A percentile compares a stretch with the other conserved stretches of the same genome.
Conservation (phyloP, 2,797 vertebrate genomes). For the Periophthalmus magnuspinnatus region DNA sequence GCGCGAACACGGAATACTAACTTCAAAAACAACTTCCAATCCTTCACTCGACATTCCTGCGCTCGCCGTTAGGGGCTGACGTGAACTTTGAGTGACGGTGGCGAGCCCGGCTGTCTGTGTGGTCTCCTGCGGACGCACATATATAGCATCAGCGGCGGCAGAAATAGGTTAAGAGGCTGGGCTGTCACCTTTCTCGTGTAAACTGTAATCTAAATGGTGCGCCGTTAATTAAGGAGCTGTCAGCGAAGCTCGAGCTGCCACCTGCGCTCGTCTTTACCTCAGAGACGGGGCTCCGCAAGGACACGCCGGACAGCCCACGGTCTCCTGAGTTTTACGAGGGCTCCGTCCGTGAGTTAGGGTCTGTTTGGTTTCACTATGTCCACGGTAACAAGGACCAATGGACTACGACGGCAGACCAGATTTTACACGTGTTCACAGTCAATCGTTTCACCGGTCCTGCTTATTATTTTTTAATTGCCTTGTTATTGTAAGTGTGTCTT, state of each 20-base stretch:
- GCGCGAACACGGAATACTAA: no score
- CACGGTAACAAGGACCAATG: constrained; percentile 16
- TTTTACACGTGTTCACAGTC: constrained; percentile 10
- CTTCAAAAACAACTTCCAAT: background rate
- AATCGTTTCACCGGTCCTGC: background rate
- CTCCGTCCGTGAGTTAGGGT: background rate
- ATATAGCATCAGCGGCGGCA: constrained; percentile 18
- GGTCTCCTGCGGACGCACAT: constrained; percentile 1
- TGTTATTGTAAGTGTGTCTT: constrained; percentile 11
- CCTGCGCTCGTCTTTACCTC: background rate
- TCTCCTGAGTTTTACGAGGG: constrained; percentile 2
- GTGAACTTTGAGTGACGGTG: background rate
- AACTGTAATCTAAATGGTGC: constrained; percentile 15
- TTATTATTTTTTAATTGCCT: constrained; percentile 29
- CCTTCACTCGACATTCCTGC: background rate
- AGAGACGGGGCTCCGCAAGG: constrained; percentile 12
- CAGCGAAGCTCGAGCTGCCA: constrained; percentile 2
- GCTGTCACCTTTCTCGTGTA: constrained; percentile 10
- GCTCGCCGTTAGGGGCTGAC: background rate
- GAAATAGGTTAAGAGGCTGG: constrained; percentile 10
- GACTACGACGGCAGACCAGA: background rate
- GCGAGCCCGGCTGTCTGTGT: background rate
- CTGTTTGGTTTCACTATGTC: constrained; percentile 7
- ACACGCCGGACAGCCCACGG: constrained; percentile 17
- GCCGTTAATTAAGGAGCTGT: constrained; percentile 33